Base-by-base conservation (phyloP, 1,140 invertebrate species). In the Hypothenemus hampei region DNA sequence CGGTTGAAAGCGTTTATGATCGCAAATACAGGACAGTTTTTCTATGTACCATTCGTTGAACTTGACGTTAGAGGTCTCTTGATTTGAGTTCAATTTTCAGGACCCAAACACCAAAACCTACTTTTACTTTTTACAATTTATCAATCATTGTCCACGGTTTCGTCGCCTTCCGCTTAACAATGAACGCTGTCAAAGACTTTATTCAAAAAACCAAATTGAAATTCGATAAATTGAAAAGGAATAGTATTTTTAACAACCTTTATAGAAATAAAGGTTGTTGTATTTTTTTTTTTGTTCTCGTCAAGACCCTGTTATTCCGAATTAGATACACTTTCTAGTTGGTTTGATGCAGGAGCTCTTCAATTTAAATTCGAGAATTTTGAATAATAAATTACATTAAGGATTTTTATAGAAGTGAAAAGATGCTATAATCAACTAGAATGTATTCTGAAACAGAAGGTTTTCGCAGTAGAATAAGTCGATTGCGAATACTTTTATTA, bases 311-410 rank as follows among this genome's bases (percentile, higher is more conserved):
- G 37, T 49, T 49, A 49, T n/a, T 23, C 19, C 23, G 21, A 49
- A 49, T 49, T 49, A 37, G 46, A 37, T 49, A 49, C 33, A 49
- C 46, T 49, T 49, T 49, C 46, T 37, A 49, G 23, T 18, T 10
- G 10, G 22, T 18, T 13, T 31, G 4, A 23, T 11, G 18, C 20
- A 36, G 18, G 8, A 44, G 10, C 40, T 44, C 8, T n/a, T 3
- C n/a, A 13, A 44, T 22, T n/a, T 23, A 11, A 23, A 24, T 4
- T 21, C n/a, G 23, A 3, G 19, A 24, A 44, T 44, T 44, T 21
- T 44, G n/a, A 18, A 4, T 18, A 8, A 13, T 11, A 18, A 44
- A 44, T 44, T 44, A 22, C 7, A 44, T 19, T 8, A 13, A 11
- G 10, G 1, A 31, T 31, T 31, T 11, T 11, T 8, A 13, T 31